Evolutionary conservation across 2,888 invertebrate species (phyloP).

Genomic region (Nebria salina): DNA sequence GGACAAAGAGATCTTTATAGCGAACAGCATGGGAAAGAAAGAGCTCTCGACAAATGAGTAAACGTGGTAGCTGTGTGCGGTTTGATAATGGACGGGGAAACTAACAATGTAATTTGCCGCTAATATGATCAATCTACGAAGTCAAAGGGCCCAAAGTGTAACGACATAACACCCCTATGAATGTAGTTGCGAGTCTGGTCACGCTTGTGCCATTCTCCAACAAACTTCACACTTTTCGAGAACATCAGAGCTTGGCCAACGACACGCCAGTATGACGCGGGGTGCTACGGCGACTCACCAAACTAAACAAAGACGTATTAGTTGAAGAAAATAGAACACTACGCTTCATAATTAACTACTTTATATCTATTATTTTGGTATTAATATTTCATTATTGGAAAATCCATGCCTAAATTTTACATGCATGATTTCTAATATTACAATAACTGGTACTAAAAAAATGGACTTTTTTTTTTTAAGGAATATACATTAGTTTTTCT

Average conservation of each 20-base stretch:
- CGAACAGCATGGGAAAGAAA: background rate
- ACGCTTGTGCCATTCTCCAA: slow-evolving; percentile 59
- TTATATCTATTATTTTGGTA: background rate
- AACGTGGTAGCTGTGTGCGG: slow-evolving; percentile 20
- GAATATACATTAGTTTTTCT: no score
- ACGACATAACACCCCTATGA: slow-evolving; percentile 52
- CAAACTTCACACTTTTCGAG: slow-evolving; percentile 57
- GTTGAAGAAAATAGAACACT: background rate
- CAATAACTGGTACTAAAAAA: no score
- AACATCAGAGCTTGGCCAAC: slow-evolving; percentile 28
- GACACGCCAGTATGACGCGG: slow-evolving; percentile 20
- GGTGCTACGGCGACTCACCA: background rate
- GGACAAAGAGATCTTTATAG: background rate
- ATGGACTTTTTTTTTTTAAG: no score
- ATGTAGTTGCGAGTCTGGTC: slow-evolving; percentile 55
- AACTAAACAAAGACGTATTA: background rate
- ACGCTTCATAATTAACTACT: background rate
- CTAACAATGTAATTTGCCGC: slow-evolving; percentile 54
- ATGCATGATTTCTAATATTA: no score
- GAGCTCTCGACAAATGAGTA: background rate
- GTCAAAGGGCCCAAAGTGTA: slow-evolving; percentile 49
- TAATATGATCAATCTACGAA: slow-evolving; percentile 55
- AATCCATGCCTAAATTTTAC: no score
- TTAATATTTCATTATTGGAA: no score
- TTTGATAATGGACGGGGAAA: slow-evolving; percentile 48